Conservation (phyloP, 2,113 vertebrate genomes). For the Lipophrys pholis region DNA sequence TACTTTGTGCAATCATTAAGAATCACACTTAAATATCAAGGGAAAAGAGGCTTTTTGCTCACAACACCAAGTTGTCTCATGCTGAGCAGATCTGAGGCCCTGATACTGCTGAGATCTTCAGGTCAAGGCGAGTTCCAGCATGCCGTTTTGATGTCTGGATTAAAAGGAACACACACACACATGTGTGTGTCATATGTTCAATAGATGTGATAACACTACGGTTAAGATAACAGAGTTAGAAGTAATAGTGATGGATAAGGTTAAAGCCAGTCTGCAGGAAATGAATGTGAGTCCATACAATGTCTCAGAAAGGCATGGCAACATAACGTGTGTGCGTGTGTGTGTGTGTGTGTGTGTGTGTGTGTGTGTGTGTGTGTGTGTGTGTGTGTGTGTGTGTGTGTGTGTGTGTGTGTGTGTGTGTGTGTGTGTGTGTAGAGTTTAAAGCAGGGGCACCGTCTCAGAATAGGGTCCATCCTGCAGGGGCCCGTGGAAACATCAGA, state of each 20-base stretch:
- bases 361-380: neutral
- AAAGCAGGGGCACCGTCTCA: neutral
- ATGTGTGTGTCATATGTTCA: slow-evolving; percentile 14
- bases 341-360: too few relatives aligned
- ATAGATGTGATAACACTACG: neutral
- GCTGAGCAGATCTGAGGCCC: slow-evolving; percentile 14
- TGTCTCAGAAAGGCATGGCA: too few relatives aligned
- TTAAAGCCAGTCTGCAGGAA: too few relatives aligned
- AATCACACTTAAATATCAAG: too few relatives aligned
- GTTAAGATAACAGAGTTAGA: too few relatives aligned
- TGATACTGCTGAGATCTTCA: slow-evolving; percentile 7
- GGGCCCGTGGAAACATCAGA: slow-evolving; percentile 28
- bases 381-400: neutral
- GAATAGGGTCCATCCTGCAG: slow-evolving; percentile 12
- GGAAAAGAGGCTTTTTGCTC: neutral
- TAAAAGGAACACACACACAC: slow-evolving; percentile 1
- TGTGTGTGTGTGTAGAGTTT: neutral
- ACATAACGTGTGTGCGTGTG: neutral
- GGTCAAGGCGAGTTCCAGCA: slow-evolving; percentile 50
- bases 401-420: slow-evolving; percentile 7
- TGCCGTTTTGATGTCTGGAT: slow-evolving; percentile 42
- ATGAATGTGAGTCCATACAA: too few relatives aligned
- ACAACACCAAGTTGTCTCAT: neutral
- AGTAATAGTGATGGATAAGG: too few relatives aligned
- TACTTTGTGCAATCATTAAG: too few relatives aligned